A percentile compares a stretch with the other conserved stretches of the same genome.
phyloP scores from a whole-genome alignment of 2,888 invertebrate species.

The Macrosoma leucophasiata region DNA sequence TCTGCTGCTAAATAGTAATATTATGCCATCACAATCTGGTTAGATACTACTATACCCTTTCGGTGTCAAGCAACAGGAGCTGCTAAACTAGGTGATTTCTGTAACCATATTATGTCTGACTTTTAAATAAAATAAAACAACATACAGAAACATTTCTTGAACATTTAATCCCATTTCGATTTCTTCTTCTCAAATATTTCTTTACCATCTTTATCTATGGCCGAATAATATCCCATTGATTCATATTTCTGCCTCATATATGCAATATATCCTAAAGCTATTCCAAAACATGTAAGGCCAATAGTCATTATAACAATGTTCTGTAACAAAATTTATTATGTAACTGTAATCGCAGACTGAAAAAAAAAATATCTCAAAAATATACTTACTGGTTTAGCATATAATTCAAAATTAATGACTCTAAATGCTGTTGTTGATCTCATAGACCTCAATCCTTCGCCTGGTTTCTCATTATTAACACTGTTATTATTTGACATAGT shows the following conservation, averaged over 20 bases:
- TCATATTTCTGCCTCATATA: constrained; percentile 91
- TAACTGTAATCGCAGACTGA: not conserved
- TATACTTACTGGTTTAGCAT: constrained; percentile 88
- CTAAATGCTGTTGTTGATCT: constrained; percentile 85
- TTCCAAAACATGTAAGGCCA: constrained; percentile 83
- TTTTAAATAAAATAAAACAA: too few species aligned
- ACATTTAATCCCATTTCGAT: constrained; percentile 83
- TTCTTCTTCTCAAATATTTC: constrained; percentile 83
- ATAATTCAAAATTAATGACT: constrained; percentile 91
- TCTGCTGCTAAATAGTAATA: too few species aligned
- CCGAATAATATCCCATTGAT: constrained; percentile 86
- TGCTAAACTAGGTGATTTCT: too few species aligned
- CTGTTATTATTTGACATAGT: constrained; percentile 33
- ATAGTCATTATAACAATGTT: constrained; percentile 90
- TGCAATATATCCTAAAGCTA: constrained; percentile 86
- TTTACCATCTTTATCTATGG: constrained; percentile 85
- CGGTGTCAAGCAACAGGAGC: too few species aligned
- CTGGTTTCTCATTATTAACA: constrained; percentile 67
- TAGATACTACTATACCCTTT: not conserved
- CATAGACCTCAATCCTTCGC: constrained; percentile 85
- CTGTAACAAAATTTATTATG: constrained; percentile 77
- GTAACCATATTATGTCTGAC: too few species aligned
- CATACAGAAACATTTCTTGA: not conserved
- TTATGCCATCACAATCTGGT: too few species aligned
- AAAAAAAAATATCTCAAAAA: not conserved